phyloP scores from a whole-genome alignment of 2,888 invertebrate genomes.

The Folsomia candida region DNA sequence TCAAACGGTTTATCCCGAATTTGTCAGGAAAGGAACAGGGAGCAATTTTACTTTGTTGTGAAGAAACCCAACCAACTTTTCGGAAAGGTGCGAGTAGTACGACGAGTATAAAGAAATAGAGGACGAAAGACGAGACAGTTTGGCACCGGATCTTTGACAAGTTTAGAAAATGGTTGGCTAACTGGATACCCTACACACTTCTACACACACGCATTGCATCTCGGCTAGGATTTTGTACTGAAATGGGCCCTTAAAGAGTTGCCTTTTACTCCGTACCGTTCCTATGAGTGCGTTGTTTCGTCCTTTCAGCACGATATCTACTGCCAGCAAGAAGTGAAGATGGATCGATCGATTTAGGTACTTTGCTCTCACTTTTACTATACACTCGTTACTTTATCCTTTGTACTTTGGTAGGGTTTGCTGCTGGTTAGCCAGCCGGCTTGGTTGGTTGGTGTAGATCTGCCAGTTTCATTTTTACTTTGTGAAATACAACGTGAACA shows the following conservation, averaged over 20 bases:
- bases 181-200: neutral
- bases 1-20: neutral
- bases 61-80: no score
- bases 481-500: neutral
- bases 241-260: no score
- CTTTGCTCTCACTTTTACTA: conserved; percentile 2
- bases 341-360: conserved; percentile 6
- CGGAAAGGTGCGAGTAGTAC: no score
- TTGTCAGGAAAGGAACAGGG: no score
- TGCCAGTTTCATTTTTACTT: neutral
- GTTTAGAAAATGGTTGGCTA: neutral
- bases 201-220: no score
- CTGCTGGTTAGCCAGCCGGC: neutral
- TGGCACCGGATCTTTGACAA: neutral
- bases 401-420: neutral
- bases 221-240: no score
- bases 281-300: neutral
- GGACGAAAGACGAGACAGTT: neutral
- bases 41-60: no score
- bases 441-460: neutral
- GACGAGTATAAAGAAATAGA: no score
- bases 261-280: no score
- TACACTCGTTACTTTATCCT: conserved; percentile 3
- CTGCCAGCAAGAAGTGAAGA: neutral
- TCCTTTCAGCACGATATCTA: neutral